phyloP scores from a whole-genome alignment of 2,113 vertebrate genomes.

The Camelus bactrianus region DNA sequence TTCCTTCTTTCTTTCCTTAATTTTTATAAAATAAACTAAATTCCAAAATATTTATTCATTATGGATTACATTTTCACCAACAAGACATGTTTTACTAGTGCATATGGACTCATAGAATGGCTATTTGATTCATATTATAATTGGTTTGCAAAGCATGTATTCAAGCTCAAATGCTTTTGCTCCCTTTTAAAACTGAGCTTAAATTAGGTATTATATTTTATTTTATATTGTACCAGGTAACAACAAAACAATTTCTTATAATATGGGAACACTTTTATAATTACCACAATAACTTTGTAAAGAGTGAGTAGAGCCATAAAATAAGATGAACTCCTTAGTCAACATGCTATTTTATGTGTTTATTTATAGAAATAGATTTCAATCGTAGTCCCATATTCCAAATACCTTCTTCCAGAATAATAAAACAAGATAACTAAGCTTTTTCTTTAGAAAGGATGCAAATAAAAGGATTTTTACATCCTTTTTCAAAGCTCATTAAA shows the following conservation, averaged over 20 bases:
- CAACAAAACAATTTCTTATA: conserved; percentile 35
- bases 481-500: conserved; percentile 67
- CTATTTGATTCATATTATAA: background rate
- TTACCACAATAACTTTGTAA: background rate
- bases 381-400: background rate
- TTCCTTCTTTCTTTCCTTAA: background rate
- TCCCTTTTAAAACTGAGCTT: background rate
- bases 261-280: background rate
- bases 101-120: background rate
- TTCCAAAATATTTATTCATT: background rate
- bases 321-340: background rate
- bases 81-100: background rate
- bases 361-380: conserved; percentile 56
- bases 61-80: conserved; percentile 17
- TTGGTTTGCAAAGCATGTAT: conserved; percentile 32
- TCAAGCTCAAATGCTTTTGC: background rate
- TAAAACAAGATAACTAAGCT: conserved; percentile 31
- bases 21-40: background rate
- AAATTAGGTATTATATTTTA: background rate
- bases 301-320: background rate
- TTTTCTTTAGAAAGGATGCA: background rate
- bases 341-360: background rate
- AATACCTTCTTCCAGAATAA: conserved; percentile 33
- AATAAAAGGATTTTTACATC: conserved; percentile 46
- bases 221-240: conserved; percentile 36